Conservation (phyloP, 2,113 vertebrate genomes). For the Promerops cafer region DNA sequence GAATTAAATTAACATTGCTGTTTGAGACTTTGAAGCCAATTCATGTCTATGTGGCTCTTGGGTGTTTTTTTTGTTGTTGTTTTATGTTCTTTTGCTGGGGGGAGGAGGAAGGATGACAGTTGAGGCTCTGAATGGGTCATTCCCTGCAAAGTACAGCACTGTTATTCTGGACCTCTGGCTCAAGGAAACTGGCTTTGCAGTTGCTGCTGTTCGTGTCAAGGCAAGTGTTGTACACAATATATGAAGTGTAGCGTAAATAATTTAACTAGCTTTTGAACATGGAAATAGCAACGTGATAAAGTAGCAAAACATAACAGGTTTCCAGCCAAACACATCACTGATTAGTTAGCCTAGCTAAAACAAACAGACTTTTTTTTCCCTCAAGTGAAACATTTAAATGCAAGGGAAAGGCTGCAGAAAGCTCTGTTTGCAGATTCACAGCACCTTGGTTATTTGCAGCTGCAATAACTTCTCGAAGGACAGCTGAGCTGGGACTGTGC, state of each 20-base stretch:
- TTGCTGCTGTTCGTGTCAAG: slow-evolving; percentile 18
- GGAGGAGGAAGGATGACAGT: not conserved
- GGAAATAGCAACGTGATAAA: slow-evolving; percentile 45
- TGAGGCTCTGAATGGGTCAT: not conserved
- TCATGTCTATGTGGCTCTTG: not conserved
- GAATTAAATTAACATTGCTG: not conserved
- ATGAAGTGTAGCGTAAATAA: slow-evolving; percentile 59
- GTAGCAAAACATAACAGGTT: slow-evolving; percentile 38
- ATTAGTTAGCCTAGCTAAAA: slow-evolving; percentile 8
- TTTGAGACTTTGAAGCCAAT: not conserved
- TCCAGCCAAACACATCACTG: slow-evolving; percentile 31
- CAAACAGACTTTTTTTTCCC: not conserved
- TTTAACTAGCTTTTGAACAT: slow-evolving; percentile 57
- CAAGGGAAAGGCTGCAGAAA: not conserved
- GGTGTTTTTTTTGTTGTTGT: not conserved
- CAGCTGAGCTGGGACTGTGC: not conserved
- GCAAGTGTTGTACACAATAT: slow-evolving; percentile 48
- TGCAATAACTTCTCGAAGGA: not conserved
- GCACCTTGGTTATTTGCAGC: not conserved
- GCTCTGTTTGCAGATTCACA: not conserved
- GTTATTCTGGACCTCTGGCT: not conserved
- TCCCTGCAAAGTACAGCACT: not conserved
- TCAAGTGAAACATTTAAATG: not conserved
- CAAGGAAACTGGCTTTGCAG: not conserved
- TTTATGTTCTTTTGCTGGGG: too few relatives aligned